Conservation (phyloP, 2,888 invertebrate species). For the Dryobotodes eremita region DNA sequence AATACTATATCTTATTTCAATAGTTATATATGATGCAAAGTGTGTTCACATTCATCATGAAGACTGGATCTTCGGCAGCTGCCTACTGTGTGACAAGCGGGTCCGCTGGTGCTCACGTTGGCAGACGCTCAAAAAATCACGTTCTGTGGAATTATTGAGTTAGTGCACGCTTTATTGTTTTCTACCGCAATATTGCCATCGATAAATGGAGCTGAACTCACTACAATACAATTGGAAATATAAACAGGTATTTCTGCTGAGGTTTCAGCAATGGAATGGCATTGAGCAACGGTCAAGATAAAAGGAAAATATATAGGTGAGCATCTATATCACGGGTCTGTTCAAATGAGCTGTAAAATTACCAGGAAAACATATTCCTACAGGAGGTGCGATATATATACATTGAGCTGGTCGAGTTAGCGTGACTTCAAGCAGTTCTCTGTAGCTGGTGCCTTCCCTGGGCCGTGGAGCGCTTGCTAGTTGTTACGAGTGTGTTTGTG, state of each 20-base stretch:
- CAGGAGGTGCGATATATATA: neutral
- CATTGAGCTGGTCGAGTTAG: constrained; percentile 1
- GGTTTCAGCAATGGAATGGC: constrained; percentile 3
- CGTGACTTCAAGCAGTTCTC: constrained; percentile 15
- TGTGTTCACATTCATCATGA: neutral
- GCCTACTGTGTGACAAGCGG: neutral
- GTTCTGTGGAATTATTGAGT: constrained; percentile 53
- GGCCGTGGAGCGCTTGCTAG: neutral
- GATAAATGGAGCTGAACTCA: constrained; percentile 35
- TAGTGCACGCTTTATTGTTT: constrained; percentile 61
- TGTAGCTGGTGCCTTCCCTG: neutral
- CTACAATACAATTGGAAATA: neutral
- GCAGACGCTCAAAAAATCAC: constrained; percentile 54
- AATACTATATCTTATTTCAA: neutral
- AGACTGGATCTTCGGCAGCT: constrained; percentile 22
- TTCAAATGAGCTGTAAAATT: constrained; percentile 5
- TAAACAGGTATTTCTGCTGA: constrained; percentile 21
- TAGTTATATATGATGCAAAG: neutral
- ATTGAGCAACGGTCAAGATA: constrained; percentile 9
- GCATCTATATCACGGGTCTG: neutral
- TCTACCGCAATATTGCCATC: constrained; percentile 41
- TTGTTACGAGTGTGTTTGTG: neutral
- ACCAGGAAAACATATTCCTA: constrained; percentile 5
- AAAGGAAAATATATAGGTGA: constrained; percentile 1
- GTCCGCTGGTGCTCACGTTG: constrained; percentile 12